phyloP scores from a whole-genome alignment of 1,140 invertebrate genomes.

The Sitophilus oryzae region DNA sequence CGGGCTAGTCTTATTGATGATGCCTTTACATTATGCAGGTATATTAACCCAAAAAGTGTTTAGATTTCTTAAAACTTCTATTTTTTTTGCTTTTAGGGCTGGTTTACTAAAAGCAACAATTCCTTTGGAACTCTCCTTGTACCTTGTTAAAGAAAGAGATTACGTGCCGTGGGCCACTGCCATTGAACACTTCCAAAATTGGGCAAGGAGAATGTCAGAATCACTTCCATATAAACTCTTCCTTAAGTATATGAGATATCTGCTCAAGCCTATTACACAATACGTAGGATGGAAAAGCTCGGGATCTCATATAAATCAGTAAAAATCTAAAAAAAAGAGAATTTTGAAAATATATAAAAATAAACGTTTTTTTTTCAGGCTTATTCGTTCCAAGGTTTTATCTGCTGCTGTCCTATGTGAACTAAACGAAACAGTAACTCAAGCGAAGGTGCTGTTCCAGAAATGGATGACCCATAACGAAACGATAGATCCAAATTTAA shows the following conservation, averaged over 20 bases:
- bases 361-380: slow-evolving; percentile 29
- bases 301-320: slow-evolving; percentile 63
- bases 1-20: slow-evolving; percentile 71
- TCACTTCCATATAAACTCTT: slow-evolving; percentile 60
- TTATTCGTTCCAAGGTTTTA: slow-evolving; percentile 38
- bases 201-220: slow-evolving; percentile 61
- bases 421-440: slow-evolving; percentile 55
- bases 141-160: slow-evolving; percentile 64
- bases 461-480: slow-evolving; percentile 58
- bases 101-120: slow-evolving; percentile 63
- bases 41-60: slow-evolving; percentile 23
- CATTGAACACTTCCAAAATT: slow-evolving; percentile 60
- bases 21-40: slow-evolving; percentile 68
- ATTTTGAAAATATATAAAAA: not conserved
- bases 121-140: slow-evolving; percentile 62
- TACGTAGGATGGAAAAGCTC: slow-evolving; percentile 61
- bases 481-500: slow-evolving; percentile 61
- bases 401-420: slow-evolving; percentile 56
- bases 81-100: slow-evolving; percentile 50
- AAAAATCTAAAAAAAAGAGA: slow-evolving; percentile 19
- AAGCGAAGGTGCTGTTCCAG: slow-evolving; percentile 57
- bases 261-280: slow-evolving; percentile 56
- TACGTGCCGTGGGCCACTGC: slow-evolving; percentile 72
- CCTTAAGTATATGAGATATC: slow-evolving; percentile 53
- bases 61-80: not conserved